phyloP scores from a whole-genome alignment of 2,113 vertebrate species.

The Ochotona curzoniae region DNA sequence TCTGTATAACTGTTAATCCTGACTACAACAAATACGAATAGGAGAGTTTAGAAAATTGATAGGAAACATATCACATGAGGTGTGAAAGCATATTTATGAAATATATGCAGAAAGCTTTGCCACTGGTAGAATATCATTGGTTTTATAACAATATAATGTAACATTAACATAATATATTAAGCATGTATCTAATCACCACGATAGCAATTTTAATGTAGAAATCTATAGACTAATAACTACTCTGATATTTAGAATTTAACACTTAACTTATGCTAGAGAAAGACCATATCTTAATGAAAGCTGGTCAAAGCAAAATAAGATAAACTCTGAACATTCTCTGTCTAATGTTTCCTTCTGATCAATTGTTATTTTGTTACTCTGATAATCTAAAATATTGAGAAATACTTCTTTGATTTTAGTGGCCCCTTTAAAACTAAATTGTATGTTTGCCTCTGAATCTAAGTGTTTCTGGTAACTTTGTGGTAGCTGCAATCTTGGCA shows the following conservation, averaged over 20 bases:
- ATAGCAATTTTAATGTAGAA: slow-evolving; percentile 7
- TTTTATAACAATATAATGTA: not conserved
- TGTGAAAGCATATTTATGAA: not conserved
- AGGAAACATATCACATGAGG: not conserved
- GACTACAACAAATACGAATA: not conserved
- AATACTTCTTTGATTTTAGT: slow-evolving; percentile 18
- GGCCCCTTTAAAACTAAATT: not conserved
- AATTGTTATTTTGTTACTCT: not conserved
- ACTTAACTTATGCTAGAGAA: slow-evolving; percentile 11
- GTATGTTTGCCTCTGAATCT: not conserved
- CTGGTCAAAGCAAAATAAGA: not conserved
- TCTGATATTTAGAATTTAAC: slow-evolving; percentile 47
- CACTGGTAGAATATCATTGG: not conserved
- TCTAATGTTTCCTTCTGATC: not conserved
- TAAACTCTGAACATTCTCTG: not conserved
- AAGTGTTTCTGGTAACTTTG: not conserved
- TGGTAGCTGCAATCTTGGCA: not conserved
- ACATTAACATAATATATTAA: not conserved
- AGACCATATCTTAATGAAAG: slow-evolving; percentile 36
- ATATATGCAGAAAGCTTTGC: not conserved
- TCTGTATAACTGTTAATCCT: not conserved
- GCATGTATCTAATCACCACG: not conserved
- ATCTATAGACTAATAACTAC: not conserved
- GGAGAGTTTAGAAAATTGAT: not conserved
- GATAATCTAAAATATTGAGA: slow-evolving; percentile 7